These are phyloP conservation scores for Vireo griseus DNA, from an alignment of 2,797 vertebrate genomes.

Conservation along the genomic window DNA sequence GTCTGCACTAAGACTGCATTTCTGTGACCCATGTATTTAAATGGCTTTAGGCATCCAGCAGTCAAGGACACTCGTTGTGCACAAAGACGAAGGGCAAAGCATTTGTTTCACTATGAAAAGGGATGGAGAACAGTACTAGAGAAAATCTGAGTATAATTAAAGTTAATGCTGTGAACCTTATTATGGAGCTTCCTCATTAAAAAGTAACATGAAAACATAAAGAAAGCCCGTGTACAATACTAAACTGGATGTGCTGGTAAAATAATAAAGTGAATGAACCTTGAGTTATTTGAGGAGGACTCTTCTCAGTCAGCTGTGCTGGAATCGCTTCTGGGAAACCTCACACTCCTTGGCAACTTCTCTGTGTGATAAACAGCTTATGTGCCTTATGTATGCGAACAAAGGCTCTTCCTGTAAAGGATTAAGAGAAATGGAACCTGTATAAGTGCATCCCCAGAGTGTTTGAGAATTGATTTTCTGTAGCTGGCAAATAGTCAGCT, in stretches of 20 bases:
- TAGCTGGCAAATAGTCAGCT: neutral
- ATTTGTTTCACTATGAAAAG: neutral
- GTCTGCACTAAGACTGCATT: neutral
- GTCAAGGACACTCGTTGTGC: neutral
- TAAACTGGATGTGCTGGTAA: neutral
- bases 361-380: slow-evolving; percentile 5
- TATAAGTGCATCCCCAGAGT: neutral
- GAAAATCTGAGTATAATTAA: neutral
- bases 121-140: neutral
- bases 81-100: neutral
- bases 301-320: neutral
- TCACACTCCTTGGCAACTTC: neutral
- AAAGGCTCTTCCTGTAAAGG: neutral
- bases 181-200: neutral
- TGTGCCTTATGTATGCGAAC: neutral
- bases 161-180: neutral
- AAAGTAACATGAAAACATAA: neutral
- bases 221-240: neutral
- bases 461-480: neutral
- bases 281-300: neutral
- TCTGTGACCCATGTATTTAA: neutral
- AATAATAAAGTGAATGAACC: neutral
- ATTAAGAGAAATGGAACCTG: neutral
- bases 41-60: neutral
- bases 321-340: neutral